These are phyloP conservation scores for Platycnemis pennipes DNA, from an alignment of 2,888 invertebrate genomes.

Conservation along the genomic window DNA sequence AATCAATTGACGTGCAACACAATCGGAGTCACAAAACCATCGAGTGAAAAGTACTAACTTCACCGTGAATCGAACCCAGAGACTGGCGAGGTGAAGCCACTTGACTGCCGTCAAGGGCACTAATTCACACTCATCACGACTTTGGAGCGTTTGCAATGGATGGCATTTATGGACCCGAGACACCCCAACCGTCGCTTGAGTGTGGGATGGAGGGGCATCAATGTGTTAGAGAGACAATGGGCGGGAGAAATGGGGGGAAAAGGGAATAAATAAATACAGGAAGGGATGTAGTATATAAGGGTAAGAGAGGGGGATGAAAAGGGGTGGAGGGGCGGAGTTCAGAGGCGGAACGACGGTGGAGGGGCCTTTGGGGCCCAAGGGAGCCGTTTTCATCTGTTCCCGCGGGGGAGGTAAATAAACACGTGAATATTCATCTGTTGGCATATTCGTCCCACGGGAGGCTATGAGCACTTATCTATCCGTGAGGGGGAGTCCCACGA, in stretches of 20 bases:
- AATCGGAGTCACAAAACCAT: no score
- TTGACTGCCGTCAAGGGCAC: no score
- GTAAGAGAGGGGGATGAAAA: background rate
- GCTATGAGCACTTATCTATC: background rate
- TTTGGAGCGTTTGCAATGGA: no score
- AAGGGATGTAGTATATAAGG: background rate
- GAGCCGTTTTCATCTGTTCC: background rate
- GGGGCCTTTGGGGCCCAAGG: background rate
- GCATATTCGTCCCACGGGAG: background rate
- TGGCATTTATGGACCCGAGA: no score
- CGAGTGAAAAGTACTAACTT: no score
- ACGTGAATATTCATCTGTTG: conserved; percentile 16
- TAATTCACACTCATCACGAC: no score
- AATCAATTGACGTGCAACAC: no score
- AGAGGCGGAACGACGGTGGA: background rate
- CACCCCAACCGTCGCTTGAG: no score
- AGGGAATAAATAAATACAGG: background rate
- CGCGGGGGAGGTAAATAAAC: conserved; percentile 6
- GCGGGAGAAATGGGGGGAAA: background rate
- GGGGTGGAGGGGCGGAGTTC: background rate
- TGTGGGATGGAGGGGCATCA: background rate
- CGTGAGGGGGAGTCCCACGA: no score
- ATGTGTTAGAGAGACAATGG: background rate
- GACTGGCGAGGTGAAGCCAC: no score
- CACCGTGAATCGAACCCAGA: no score